Percentiles rank a stretch among this genome's conserved stretches.
Evolutionary conservation across 1,140 invertebrate genomes (phyloP).

Genomic region (Drosophila bifasciata): DNA sequence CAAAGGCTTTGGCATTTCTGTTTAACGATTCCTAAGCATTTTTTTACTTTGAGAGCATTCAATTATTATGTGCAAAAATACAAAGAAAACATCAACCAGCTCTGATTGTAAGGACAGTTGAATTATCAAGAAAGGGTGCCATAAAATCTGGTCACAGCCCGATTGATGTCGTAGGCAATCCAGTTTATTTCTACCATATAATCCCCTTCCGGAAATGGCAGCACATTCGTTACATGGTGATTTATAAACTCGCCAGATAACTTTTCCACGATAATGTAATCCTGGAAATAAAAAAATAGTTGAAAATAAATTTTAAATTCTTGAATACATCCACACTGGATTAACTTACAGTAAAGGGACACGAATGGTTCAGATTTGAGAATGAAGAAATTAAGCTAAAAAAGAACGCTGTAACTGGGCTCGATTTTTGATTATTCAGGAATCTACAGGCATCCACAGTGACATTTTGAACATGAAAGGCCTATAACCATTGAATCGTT

Average conservation of each 20-base stretch:
- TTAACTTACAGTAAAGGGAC: slow-evolving; percentile 4
- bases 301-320: no score
- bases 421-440: background rate
- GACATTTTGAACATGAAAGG: slow-evolving; percentile 1
- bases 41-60: no score
- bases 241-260: background rate
- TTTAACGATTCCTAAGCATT: no score
- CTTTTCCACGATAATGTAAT: background rate
- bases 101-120: no score
- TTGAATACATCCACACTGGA: no score
- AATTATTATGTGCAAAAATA: no score
- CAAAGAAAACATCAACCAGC: no score
- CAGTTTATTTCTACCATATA: background rate
- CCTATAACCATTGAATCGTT: slow-evolving; percentile 5
- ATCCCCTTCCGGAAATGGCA: slow-evolving; percentile 4
- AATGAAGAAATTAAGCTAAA: no score
- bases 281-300: background rate
- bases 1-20: no score
- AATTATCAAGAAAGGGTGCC: background rate
- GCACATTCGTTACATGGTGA: background rate
- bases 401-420: background rate
- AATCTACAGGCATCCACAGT: slow-evolving; percentile 1
- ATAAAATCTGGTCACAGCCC: background rate
- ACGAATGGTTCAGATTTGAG: no score
- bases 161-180: background rate